Evolutionary conservation across 2,797 vertebrate genomes (phyloP).

Genomic region (Salarias fasciatus): DNA sequence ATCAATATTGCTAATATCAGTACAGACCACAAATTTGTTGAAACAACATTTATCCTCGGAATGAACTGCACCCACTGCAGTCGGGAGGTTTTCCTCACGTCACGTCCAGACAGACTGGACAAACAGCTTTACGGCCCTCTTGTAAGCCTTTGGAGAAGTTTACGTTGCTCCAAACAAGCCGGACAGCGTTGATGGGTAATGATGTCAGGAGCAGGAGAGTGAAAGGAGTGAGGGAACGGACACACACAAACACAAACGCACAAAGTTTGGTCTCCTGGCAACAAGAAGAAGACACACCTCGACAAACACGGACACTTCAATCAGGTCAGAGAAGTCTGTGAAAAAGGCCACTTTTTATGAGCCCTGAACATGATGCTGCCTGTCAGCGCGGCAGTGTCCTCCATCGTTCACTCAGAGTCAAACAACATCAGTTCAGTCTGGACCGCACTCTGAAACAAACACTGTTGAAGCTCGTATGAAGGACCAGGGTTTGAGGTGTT

Average conservation of each 20-base stretch:
- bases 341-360: neutral
- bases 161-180: constrained; percentile 44
- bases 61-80: constrained; percentile 10
- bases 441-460: too few relatives aligned
- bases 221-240: constrained; percentile 15
- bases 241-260: constrained; percentile 40
- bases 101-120: constrained; percentile 5
- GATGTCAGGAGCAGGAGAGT: constrained; percentile 22
- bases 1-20: neutral
- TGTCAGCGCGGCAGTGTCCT: too few relatives aligned
- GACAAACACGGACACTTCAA: constrained; percentile 2
- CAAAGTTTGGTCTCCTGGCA: constrained; percentile 48
- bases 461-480: too few relatives aligned
- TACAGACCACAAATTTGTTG: neutral
- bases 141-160: constrained; percentile 35
- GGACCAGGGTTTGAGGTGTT: too few relatives aligned
- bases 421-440: too few relatives aligned
- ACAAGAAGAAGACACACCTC: constrained; percentile 17
- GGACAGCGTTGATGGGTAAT: constrained; percentile 21
- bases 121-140: constrained; percentile 34
- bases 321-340: constrained; percentile 10
- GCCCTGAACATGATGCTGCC: too few relatives aligned
- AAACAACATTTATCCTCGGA: constrained; percentile 3
- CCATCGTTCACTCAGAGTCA: too few relatives aligned
- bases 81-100: constrained; percentile 1